Evolutionary conservation across 2,797 vertebrate species (phyloP).

Genomic region (Microctenopoma lineatum): DNA sequence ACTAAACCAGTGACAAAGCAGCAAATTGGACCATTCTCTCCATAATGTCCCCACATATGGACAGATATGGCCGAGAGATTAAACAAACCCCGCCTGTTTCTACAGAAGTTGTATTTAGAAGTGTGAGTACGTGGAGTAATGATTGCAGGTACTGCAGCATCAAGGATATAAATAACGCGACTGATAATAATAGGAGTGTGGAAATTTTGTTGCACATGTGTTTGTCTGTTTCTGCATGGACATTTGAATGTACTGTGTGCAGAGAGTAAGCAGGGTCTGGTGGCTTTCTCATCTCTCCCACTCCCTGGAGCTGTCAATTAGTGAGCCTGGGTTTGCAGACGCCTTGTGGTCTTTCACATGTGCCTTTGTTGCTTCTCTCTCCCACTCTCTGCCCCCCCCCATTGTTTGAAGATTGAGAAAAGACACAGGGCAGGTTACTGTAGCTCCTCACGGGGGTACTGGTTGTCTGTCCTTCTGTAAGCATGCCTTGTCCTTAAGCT

Average conservation of each 20-base stretch:
- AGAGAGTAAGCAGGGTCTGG: constrained; percentile 43
- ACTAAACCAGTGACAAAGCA: constrained; percentile 70
- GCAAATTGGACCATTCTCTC: constrained; percentile 64
- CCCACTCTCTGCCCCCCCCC: constrained; percentile 29
- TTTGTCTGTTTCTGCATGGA: constrained; percentile 41
- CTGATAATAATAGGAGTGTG: constrained; percentile 14
- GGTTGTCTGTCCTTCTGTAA: constrained; percentile 59
- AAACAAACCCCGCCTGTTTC: constrained; percentile 42
- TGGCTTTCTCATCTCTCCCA: constrained; percentile 65
- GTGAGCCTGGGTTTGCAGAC: constrained; percentile 73
- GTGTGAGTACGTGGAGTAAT: constrained; percentile 11
- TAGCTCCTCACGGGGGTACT: constrained; percentile 68
- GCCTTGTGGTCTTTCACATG: constrained; percentile 77
- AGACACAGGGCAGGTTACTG: constrained; percentile 81
- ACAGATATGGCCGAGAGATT: constrained; percentile 46
- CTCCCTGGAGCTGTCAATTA: constrained; percentile 85
- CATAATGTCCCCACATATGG: constrained; percentile 30
- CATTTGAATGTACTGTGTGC: constrained; percentile 47
- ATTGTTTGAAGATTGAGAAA: constrained; percentile 83
- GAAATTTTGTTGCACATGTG: constrained; percentile 24
- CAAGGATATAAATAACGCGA: constrained; percentile 5
- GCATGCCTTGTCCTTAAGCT: constrained; percentile 60
- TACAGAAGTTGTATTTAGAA: constrained; percentile 32
- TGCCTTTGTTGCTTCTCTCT: constrained; percentile 79
- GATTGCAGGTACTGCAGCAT: constrained; percentile 31